phyloP scores from a whole-genome alignment of 2,113 vertebrate species.

The Aramus guarauna region DNA sequence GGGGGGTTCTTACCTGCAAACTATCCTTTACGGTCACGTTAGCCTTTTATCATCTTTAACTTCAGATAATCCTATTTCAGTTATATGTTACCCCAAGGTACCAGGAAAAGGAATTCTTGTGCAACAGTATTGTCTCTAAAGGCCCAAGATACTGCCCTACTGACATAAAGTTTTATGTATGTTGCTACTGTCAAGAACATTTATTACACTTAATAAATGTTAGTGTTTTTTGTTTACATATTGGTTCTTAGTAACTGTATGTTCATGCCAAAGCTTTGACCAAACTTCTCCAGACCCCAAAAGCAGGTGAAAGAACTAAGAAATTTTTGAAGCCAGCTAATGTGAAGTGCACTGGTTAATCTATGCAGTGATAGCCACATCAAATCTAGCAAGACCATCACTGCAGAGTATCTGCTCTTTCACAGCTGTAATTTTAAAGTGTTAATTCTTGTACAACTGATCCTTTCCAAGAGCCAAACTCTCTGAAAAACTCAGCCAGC shows the following conservation, averaged over 20 bases:
- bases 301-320: not conserved
- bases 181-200: not conserved
- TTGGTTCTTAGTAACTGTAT: not conserved
- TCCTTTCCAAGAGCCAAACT: not conserved
- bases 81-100: not conserved
- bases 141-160: not conserved
- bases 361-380: not conserved
- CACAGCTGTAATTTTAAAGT: not conserved
- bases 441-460: not conserved
- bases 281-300: not conserved
- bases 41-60: not conserved
- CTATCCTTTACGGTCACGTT: not conserved
- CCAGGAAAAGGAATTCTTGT: not conserved
- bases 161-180: not conserved
- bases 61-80: not conserved
- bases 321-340: not conserved
- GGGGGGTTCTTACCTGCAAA: not conserved
- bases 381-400: not conserved
- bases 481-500: not conserved
- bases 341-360: not conserved
- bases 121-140: not conserved
- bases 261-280: not conserved
- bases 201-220: not conserved
- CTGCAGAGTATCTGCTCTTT: not conserved
- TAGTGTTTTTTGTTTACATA: not conserved